Conservation (phyloP, 1,140 invertebrate genomes). For the Heliconius hermathena region DNA sequence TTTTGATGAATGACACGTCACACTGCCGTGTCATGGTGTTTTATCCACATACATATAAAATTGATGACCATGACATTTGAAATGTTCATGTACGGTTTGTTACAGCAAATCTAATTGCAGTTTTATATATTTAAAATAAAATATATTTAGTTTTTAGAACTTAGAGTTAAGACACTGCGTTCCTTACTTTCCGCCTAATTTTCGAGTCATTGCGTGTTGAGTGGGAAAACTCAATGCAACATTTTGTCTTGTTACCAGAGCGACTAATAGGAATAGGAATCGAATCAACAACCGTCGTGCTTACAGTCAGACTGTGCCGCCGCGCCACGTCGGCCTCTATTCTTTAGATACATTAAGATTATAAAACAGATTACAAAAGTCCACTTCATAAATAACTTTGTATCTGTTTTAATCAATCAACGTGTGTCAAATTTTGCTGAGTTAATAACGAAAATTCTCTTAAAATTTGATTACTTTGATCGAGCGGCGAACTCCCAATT, state of each 20-base stretch:
- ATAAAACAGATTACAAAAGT: background rate
- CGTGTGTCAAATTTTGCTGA: slow-evolving; percentile 7
- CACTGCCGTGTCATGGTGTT: background rate
- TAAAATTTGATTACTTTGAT: slow-evolving; percentile 14
- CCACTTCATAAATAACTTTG: background rate
- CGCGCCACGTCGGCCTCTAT: background rate
- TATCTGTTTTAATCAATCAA: slow-evolving; percentile 5
- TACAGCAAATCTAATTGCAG: background rate
- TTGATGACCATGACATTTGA: slow-evolving; percentile 2
- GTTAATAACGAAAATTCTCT: slow-evolving; percentile 9
- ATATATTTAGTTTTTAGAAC: no score
- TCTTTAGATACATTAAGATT: background rate
- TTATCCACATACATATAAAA: slow-evolving; percentile 6
- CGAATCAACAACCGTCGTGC: background rate
- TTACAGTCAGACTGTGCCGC: background rate
- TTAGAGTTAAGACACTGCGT: no score
- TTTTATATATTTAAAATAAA: background rate
- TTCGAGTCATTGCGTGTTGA: background rate
- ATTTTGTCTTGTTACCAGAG: background rate
- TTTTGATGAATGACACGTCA: slow-evolving; percentile 5
- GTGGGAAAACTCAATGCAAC: background rate
- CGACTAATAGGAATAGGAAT: background rate
- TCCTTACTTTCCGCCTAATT: background rate
- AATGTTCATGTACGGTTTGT: background rate
- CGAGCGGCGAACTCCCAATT: background rate